Conservation (phyloP, 2,888 invertebrate genomes). For the Cephus sareptanus region DNA sequence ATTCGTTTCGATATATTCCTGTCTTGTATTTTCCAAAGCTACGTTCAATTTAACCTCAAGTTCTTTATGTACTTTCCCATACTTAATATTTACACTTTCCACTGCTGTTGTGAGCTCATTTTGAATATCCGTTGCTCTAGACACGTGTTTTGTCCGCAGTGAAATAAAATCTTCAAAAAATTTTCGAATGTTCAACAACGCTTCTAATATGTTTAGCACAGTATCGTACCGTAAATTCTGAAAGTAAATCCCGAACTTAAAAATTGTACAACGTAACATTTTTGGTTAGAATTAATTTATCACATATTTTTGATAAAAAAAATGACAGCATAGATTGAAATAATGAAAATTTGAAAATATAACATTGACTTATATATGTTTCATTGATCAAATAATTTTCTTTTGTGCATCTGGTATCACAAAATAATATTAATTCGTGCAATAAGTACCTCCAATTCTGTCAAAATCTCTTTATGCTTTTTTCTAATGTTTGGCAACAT, state of each 20-base stretch:
- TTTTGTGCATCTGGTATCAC: no score
- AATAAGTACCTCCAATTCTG: neutral
- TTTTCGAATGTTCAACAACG: constrained; percentile 9
- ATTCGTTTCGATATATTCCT: constrained; percentile 24
- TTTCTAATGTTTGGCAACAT: neutral
- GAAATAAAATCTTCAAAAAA: constrained; percentile 22
- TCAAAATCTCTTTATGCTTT: neutral
- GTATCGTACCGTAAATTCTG: constrained; percentile 22
- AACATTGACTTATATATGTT: no score
- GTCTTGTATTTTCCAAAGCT: constrained; percentile 16
- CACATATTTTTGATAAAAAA: neutral
- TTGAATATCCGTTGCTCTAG: constrained; percentile 18
- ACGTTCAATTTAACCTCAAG: constrained; percentile 20
- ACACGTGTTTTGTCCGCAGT: constrained; percentile 17
- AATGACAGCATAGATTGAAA: no score
- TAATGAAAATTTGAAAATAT: neutral
- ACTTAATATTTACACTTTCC: constrained; percentile 17
- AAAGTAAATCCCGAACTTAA: neutral
- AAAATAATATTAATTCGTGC: no score
- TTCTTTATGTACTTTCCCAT: constrained; percentile 14
- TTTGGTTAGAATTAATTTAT: neutral
- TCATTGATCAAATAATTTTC: neutral
- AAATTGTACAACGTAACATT: neutral
- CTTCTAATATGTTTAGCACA: constrained; percentile 6
- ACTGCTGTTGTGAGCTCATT: constrained; percentile 13